Base-by-base conservation (phyloP, 1,140 invertebrate genomes). In the Diploscapter pachys region DNA sequence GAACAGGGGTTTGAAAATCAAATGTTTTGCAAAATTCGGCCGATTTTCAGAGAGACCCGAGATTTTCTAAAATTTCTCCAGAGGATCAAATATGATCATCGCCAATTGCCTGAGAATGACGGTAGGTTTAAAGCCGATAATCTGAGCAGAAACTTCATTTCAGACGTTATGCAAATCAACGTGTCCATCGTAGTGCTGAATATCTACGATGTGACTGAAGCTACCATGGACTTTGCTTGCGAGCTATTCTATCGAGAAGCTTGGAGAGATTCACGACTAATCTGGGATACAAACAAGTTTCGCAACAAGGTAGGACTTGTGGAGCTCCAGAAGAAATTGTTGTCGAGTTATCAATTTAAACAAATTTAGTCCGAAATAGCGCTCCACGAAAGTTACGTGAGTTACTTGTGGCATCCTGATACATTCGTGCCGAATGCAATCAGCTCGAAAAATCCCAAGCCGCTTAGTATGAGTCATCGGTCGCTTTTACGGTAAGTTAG, bases 191-290 rank as follows among this genome's bases (percentile, higher is more conserved):
- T 85, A 31, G 81, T 85, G 4, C 77, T 75, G 11, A 85, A 85
- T 65, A 79, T 85, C 50, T 71, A 84, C 55, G 79, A 82, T 31
- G 83, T 85, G 49, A 81, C 82, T 52, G 83, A 85, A 80, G 81
- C 85, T 31, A 85, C 83, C 48, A 85, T 85, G 83, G 83, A 85
- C 62, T 85, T 85, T 67, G 70, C 78, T 63, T 63, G 85, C 5
- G 83, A 85, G 71, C 61, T 85, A 48, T 85, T 85, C 63, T 85
- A 85, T 73, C 78, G 83, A 3, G 83, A 85, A 79, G 69, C 76
- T 50, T 85, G 83, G 83, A 51, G 73, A 8, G 83, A 85, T 59
- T 65, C 77, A 50, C 75, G 83, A 8, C 72, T 85, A 8, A 68
- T 61, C 6, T 85, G 84, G 52, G 80, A 85, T 59, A 80, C 75